phyloP scores from a whole-genome alignment of 2,113 vertebrate genomes.

The Climacteris rufus region DNA sequence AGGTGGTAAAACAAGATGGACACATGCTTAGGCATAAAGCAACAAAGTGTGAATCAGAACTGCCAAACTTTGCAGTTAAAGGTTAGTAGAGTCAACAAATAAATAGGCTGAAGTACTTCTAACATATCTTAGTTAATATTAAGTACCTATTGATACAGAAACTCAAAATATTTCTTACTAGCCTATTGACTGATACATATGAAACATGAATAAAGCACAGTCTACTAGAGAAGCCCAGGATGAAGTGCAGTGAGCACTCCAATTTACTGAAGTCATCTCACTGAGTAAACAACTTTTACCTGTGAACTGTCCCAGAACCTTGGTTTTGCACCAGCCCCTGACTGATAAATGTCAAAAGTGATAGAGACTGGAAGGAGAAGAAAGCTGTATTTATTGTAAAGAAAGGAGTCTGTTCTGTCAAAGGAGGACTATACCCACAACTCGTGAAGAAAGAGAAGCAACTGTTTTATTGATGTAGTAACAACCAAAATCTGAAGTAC shows the following conservation, averaged over 20 bases:
- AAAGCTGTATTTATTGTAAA: not conserved
- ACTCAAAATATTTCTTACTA: not conserved
- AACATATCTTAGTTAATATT: not conserved
- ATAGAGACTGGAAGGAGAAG: not conserved
- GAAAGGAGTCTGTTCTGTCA: not conserved
- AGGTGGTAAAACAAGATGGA: not conserved
- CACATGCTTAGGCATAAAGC: not conserved
- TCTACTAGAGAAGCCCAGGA: not conserved
- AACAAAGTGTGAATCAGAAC: not conserved
- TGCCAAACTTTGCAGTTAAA: not conserved
- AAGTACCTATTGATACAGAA: not conserved
- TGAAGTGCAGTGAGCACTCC: not conserved
- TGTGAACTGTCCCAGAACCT: not conserved
- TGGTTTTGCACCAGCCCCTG: not conserved
- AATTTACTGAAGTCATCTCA: not conserved
- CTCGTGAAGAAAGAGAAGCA: not conserved
- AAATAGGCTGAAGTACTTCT: not conserved
- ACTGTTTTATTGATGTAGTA: not conserved
- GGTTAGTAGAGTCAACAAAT: not conserved
- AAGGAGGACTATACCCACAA: not conserved
- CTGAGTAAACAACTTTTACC: not conserved
- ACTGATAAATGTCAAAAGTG: not conserved
- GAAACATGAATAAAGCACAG: not conserved
- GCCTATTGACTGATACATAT: not conserved
- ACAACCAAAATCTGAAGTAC: not conserved